A percentile compares a stretch with the other conserved stretches of the same genome.
These are phyloP conservation scores for Mercenaria mercenaria DNA, from an alignment of 1,140 invertebrate species.

Conservation along the genomic window DNA sequence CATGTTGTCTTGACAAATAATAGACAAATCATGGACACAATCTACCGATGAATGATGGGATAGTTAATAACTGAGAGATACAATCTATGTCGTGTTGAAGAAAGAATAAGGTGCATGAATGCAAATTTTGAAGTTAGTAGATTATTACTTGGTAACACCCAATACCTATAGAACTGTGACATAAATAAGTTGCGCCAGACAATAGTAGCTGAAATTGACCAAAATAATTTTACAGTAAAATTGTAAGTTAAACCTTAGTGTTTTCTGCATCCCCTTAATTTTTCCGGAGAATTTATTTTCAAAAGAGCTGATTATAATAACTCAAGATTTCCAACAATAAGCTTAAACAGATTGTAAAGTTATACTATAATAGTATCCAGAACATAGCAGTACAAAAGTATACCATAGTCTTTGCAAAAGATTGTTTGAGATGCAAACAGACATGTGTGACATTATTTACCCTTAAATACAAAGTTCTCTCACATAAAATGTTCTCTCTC, in stretches of 20 bases:
- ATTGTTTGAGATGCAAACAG: too few relatives aligned
- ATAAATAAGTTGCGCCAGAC: constrained; percentile 48
- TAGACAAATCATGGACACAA: neutral
- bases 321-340: too few relatives aligned
- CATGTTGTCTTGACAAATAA: neutral
- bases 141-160: neutral
- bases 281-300: too few relatives aligned
- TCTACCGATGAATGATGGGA: neutral
- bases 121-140: neutral
- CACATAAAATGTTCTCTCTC: neutral
- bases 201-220: constrained; percentile 37
- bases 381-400: too few relatives aligned
- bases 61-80: neutral
- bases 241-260: too few relatives aligned
- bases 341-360: too few relatives aligned
- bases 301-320: too few relatives aligned
- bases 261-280: too few relatives aligned
- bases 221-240: too few relatives aligned
- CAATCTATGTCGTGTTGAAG: neutral
- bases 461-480: neutral
- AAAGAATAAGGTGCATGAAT: neutral
- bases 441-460: too few relatives aligned
- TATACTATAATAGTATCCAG: too few relatives aligned
- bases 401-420: too few relatives aligned
- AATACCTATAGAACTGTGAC: constrained; percentile 36